phyloP scores from a whole-genome alignment of 2,113 vertebrate species.

The Suncus etruscus region DNA sequence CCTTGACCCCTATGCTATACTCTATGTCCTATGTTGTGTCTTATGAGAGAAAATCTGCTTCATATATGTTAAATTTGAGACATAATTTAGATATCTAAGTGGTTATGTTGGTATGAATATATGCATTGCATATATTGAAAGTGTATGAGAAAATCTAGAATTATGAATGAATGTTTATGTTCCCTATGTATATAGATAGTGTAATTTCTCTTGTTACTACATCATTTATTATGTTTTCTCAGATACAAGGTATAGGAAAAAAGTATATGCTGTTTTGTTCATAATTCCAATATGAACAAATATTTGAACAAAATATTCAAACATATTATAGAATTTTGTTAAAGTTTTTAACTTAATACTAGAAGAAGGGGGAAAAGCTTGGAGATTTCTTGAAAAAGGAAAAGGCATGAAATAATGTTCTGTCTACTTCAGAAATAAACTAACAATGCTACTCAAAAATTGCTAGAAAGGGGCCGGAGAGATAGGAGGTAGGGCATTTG shows the following conservation, averaged over 20 bases:
- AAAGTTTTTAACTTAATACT: neutral
- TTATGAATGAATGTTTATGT: neutral
- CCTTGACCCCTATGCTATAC: no score
- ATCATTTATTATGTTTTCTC: neutral
- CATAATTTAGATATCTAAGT: neutral
- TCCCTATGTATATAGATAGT: neutral
- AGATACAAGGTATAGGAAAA: neutral
- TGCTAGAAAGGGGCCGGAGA: no score
- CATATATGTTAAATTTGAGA: neutral
- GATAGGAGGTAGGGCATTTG: no score
- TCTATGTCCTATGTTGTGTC: neutral
- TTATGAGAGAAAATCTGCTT: constrained; percentile 22
- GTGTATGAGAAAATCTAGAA: neutral
- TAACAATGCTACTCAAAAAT: no score
- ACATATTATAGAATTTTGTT: constrained; percentile 7
- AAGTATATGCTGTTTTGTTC: neutral
- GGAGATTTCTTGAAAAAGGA: neutral
- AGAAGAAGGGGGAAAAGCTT: neutral
- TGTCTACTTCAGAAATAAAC: neutral
- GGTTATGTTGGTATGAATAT: neutral
- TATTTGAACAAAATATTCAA: neutral
- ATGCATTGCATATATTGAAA: neutral
- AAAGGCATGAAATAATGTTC: neutral
- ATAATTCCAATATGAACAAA: neutral
- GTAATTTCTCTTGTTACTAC: neutral